Base-by-base conservation (phyloP, 2,113 vertebrate genomes). In the Falcunculus frontatus region DNA sequence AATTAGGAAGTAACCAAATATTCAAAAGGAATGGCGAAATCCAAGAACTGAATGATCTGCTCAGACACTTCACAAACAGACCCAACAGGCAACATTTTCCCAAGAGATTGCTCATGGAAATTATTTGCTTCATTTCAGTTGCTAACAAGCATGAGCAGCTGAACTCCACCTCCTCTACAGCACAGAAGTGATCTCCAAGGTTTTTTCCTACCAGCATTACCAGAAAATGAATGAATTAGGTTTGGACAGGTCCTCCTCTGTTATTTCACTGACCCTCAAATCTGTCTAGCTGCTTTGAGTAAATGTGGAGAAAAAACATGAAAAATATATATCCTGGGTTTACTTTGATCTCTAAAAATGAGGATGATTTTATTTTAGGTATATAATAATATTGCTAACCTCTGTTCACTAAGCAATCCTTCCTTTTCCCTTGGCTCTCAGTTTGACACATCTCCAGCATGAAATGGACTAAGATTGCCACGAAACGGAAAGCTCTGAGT, bases 311-410 rank as follows among this genome's bases (percentile, higher is more conserved):
- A 39, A 78, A 93, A 96, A 96, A 74, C 75, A 84, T 73, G 60
- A 82, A 93, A 90, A 96, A 72, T 60, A 84, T 49, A 21, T 89
- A 90, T 78, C 32, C 19, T 84, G 80, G 27, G 22, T 87, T 82
- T 79, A 37, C 95, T 96, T 96, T 96, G 88, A 93, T 95, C 65
- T 94, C 69, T 89, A 92, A 82, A 96, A 93, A 92, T 53, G 44
- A 89, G 29, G 30, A 84, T 2, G 42, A 93, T 64, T 96, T 91
- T 92, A 87, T 92, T 94, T 86, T 75, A 87, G 42, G 35, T 82
- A 19, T 94, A 53, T 87, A 89, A 90, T 77, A 75, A 49, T 75
- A 60, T 37, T 90, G 32, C 62, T 93, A 89, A 62, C 80, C 29
- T 89, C 83, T 88, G 49, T 75, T 90, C 90, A 42, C 60, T 82